phyloP scores from a whole-genome alignment of 2,888 invertebrate species.

The Lasioglossum lativentre region DNA sequence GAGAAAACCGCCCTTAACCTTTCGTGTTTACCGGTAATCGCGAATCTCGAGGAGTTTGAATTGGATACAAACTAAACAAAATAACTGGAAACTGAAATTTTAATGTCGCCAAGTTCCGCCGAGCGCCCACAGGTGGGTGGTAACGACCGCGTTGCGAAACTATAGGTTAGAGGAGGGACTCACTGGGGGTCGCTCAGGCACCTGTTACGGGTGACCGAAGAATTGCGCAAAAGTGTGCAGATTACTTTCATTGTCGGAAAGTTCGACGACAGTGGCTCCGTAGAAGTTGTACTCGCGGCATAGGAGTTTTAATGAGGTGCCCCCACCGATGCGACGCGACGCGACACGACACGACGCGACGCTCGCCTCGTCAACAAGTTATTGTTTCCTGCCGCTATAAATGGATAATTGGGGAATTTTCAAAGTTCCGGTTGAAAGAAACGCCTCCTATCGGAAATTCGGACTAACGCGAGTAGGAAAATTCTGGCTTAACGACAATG shows the following conservation, averaged over 20 bases:
- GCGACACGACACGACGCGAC: too few relatives aligned
- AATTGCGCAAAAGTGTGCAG: conserved; percentile 1
- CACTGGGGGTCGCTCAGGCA: not conserved
- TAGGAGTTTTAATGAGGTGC: not conserved
- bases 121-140: conserved; percentile 3
- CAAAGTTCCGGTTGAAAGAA: not conserved
- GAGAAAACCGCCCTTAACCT: not conserved
- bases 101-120: not conserved
- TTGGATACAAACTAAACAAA: not conserved
- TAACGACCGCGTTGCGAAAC: not conserved
- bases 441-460: not conserved
- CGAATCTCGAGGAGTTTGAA: not conserved
- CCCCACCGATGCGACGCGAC: not conserved
- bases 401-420: not conserved
- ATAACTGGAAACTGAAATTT: not conserved
- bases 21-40: not conserved
- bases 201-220: not conserved
- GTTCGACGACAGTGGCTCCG: not conserved
- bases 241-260: not conserved
- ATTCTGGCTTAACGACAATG: not conserved
- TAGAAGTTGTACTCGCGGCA: not conserved
- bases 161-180: not conserved
- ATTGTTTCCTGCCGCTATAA: not conserved
- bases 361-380: not conserved
- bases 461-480: not conserved